These are phyloP conservation scores for Crioceris asparagi DNA, from an alignment of 2,888 invertebrate genomes.

Conservation along the genomic window DNA sequence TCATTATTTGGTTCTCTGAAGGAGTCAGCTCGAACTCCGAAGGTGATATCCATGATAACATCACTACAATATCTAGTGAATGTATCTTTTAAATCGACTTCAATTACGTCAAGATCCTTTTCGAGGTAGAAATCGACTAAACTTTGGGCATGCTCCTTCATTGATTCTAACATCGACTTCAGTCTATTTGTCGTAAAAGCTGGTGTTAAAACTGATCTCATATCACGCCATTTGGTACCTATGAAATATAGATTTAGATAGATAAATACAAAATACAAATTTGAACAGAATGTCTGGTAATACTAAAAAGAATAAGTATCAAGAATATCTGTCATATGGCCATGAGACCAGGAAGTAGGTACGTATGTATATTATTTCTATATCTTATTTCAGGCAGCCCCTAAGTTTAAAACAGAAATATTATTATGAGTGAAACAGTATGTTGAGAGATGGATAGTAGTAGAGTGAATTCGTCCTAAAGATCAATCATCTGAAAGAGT, in stretches of 20 bases:
- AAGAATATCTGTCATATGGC: no score
- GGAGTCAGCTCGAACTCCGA: slow-evolving; percentile 39
- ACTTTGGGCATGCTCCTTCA: slow-evolving; percentile 12
- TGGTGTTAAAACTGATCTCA: background rate
- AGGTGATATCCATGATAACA: slow-evolving; percentile 40
- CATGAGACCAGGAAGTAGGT: no score
- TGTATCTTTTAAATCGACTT: slow-evolving; percentile 38
- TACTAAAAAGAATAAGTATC: no score
- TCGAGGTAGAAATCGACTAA: slow-evolving; percentile 8
- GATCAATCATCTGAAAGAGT: no score
- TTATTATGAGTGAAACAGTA: no score
- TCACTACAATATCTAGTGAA: slow-evolving; percentile 36
- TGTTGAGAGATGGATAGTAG: no score
- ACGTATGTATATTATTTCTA: no score
- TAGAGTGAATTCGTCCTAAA: no score
- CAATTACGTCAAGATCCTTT: slow-evolving; percentile 19
- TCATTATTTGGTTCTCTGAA: slow-evolving; percentile 41
- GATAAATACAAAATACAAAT: background rate
- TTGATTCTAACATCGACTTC: slow-evolving; percentile 15
- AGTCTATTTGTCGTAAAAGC: background rate
- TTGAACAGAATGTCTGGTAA: no score
- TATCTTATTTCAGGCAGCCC: no score
- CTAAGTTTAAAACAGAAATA: no score
- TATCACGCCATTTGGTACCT: background rate
- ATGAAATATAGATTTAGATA: background rate